phyloP scores from a whole-genome alignment of 2,888 invertebrate species.

The Caenorhabditis becei region DNA sequence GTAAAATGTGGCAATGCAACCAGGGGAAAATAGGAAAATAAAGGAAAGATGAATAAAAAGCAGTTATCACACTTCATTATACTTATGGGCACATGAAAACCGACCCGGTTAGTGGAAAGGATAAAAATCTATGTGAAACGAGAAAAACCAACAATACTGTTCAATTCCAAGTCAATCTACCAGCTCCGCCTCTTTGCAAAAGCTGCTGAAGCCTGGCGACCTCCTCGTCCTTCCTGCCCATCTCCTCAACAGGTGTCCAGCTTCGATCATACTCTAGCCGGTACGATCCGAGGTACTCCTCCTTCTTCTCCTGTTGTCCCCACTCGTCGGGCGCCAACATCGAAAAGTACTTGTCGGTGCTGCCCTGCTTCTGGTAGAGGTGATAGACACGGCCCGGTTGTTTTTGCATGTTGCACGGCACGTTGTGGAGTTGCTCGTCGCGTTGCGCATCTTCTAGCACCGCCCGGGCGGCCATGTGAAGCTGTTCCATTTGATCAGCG shows the following conservation, averaged over 20 bases:
- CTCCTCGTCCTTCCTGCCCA: constrained; percentile 56
- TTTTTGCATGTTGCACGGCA: constrained; percentile 88
- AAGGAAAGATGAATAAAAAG: neutral
- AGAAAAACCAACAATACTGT: constrained; percentile 6
- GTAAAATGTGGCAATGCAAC: neutral
- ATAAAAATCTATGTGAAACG: neutral
- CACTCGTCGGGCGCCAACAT: constrained; percentile 89
- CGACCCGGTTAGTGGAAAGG: constrained; percentile 3
- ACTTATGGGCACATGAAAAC: constrained; percentile 4
- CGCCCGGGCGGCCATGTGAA: constrained; percentile 83
- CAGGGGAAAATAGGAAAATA: no score
- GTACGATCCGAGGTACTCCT: constrained; percentile 86
- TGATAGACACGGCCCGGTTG: constrained; percentile 87
- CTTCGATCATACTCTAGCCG: constrained; percentile 87
- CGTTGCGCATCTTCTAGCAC: constrained; percentile 84
- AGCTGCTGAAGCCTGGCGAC: constrained; percentile 51
- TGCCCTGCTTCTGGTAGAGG: constrained; percentile 85
- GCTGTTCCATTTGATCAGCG: constrained; percentile 87
- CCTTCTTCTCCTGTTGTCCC: constrained; percentile 85
- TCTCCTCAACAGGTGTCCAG: constrained; percentile 85
- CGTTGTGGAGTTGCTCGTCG: constrained; percentile 86
- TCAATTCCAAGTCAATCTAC: constrained; percentile 44
- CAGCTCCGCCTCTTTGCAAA: constrained; percentile 29
- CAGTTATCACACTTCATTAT: constrained; percentile 13
- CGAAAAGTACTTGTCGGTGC: constrained; percentile 85